Evolutionary conservation across 2,797 vertebrate species (phyloP).

Genomic region (Notolabrus celidotus): DNA sequence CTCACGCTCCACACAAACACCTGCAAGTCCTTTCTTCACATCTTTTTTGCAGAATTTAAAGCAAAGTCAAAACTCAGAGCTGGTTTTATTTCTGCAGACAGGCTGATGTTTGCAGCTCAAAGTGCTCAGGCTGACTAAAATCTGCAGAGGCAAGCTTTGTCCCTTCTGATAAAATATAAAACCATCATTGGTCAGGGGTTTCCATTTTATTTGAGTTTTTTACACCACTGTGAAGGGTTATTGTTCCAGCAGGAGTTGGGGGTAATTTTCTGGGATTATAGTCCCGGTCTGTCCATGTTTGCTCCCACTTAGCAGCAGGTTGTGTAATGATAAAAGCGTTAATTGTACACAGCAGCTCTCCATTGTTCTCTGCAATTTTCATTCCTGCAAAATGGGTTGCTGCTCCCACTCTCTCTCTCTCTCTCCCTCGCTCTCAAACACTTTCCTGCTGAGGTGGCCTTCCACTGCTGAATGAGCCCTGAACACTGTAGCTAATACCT

Average conservation of each 20-base stretch:
- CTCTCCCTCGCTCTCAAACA: too few relatives aligned
- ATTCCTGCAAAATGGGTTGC: slow-evolving; percentile 16
- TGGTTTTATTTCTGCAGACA: slow-evolving; percentile 18
- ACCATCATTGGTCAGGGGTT: background rate
- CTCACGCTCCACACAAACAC: too few relatives aligned
- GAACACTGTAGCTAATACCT: slow-evolving; percentile 50
- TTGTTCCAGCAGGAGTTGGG: background rate
- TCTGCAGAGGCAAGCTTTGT: slow-evolving; percentile 22
- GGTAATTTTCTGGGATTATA: background rate
- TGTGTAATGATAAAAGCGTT: slow-evolving; percentile 47
- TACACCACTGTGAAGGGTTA: background rate
- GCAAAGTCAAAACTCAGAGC: slow-evolving; percentile 23
- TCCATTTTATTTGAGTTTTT: background rate
- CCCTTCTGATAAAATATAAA: background rate
- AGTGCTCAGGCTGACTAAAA: slow-evolving; percentile 21
- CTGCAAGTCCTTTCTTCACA: slow-evolving; percentile 6
- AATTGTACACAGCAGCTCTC: slow-evolving; percentile 52
- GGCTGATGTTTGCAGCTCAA: slow-evolving; percentile 18
- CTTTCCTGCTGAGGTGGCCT: slow-evolving; percentile 64
- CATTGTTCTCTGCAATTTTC: slow-evolving; percentile 40
- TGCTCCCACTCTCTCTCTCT: background rate
- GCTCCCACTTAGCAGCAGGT: slow-evolving; percentile 40
- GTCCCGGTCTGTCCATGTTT: slow-evolving; percentile 9
- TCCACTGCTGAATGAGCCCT: slow-evolving; percentile 52
- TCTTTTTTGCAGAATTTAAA: slow-evolving; percentile 15